Conservation (phyloP, 1,140 invertebrate genomes). For the Trypoxylus dichotomus region DNA sequence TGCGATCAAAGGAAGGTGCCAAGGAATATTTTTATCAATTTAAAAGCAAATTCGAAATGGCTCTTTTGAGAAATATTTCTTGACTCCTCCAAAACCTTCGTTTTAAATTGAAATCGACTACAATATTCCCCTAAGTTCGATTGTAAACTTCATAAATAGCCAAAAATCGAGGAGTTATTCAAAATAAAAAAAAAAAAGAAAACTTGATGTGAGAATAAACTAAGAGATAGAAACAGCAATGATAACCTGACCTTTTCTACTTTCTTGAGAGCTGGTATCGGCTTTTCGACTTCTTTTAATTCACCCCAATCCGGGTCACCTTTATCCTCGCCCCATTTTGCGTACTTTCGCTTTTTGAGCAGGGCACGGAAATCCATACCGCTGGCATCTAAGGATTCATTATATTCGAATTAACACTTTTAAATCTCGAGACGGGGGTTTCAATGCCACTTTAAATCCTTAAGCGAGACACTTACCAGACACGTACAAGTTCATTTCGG, state of each 20-base stretch:
- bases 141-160: not conserved
- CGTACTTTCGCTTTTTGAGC: slow-evolving; percentile 95
- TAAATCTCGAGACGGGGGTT: not conserved
- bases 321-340: slow-evolving; percentile 89
- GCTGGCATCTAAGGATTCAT: slow-evolving; percentile 71
- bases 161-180: slow-evolving; percentile 23
- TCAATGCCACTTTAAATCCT: not conserved
- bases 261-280: slow-evolving; percentile 82
- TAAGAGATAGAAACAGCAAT: slow-evolving; percentile 20
- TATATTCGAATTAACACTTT: slow-evolving; percentile 14
- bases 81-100: too few species aligned
- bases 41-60: not conserved
- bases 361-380: slow-evolving; percentile 98
- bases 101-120: too few species aligned
- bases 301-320: slow-evolving; percentile 90
- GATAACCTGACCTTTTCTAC: slow-evolving; percentile 79
- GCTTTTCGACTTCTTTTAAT: slow-evolving; percentile 89
- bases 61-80: too few species aligned
- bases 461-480: slow-evolving; percentile 71
- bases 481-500: slow-evolving; percentile 94
- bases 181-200: slow-evolving; percentile 13
- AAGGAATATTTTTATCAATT: not conserved
- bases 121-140: not conserved
- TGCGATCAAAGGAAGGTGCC: not conserved
- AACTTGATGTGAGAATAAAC: not conserved